Conservation (phyloP, 2,113 vertebrate genomes). For the Etia nguti region DNA sequence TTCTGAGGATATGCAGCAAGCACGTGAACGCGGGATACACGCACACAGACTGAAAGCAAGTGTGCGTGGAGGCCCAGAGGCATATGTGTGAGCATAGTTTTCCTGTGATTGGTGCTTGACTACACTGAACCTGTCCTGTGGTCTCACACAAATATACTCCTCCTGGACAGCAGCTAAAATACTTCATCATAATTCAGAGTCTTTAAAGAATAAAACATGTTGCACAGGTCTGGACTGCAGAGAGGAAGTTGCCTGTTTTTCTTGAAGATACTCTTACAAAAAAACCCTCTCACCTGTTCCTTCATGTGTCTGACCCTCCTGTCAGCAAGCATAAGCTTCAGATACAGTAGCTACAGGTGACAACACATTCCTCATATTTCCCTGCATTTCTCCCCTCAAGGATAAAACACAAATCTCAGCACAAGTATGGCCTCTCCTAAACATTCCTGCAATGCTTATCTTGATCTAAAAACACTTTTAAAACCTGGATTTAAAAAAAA, state of each 20-base stretch:
- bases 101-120: neutral
- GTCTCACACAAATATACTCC: neutral
- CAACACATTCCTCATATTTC: constrained; percentile 4
- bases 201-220: neutral
- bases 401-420: neutral
- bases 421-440: neutral
- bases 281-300: neutral
- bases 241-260: neutral
- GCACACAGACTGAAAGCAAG: neutral
- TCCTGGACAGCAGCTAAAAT: neutral
- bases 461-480: neutral
- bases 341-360: neutral
- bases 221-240: neutral
- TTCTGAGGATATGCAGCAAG: constrained; percentile 6
- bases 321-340: neutral
- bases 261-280: neutral
- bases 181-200: neutral
- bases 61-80: neutral
- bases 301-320: neutral
- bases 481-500: too few species aligned
- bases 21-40: neutral
- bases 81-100: neutral
- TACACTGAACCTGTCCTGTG: neutral
- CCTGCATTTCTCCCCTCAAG: neutral
- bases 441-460: neutral